Conservation (phyloP, 2,797 vertebrate species). For the Coreius guichenoti region DNA sequence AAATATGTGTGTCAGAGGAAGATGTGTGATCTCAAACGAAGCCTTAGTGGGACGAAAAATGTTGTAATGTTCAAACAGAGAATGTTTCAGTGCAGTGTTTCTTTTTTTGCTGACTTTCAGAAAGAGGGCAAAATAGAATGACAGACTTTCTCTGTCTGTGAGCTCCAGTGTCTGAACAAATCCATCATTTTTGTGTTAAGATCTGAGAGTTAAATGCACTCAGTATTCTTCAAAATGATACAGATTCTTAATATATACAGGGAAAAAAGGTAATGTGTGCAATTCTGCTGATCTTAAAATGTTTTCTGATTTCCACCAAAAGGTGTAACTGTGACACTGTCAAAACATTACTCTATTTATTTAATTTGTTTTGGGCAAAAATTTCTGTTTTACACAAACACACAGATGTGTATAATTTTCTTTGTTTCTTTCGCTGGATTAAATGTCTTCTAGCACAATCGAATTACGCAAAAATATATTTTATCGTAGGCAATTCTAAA, state of each 20-base stretch:
- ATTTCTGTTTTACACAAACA: too few species aligned
- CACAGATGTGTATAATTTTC: too few species aligned
- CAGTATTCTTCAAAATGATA: not conserved
- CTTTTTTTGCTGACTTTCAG: constrained; percentile 14
- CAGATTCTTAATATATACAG: not conserved
- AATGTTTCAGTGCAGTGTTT: not conserved
- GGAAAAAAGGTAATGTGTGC: too few species aligned
- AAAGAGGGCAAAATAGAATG: constrained; percentile 6
- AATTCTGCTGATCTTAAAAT: not conserved
- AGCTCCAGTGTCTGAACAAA: constrained; percentile 24
- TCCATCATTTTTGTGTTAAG: constrained; percentile 5
- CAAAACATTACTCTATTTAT: not conserved
- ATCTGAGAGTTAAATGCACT: not conserved
- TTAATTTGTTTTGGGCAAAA: not conserved
- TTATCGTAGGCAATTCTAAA: not conserved
- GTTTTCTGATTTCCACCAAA: not conserved
- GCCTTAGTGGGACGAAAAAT: constrained; percentile 6
- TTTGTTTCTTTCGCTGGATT: too few species aligned
- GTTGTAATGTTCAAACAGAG: not conserved
- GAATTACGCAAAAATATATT: not conserved
- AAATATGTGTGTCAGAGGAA: not conserved
- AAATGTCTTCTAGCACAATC: too few species aligned
- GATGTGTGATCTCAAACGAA: not conserved
- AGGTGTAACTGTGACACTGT: not conserved
- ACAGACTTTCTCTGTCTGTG: constrained; percentile 3